phyloP scores from a whole-genome alignment of 2,113 vertebrate species.

The Labeo catla region DNA sequence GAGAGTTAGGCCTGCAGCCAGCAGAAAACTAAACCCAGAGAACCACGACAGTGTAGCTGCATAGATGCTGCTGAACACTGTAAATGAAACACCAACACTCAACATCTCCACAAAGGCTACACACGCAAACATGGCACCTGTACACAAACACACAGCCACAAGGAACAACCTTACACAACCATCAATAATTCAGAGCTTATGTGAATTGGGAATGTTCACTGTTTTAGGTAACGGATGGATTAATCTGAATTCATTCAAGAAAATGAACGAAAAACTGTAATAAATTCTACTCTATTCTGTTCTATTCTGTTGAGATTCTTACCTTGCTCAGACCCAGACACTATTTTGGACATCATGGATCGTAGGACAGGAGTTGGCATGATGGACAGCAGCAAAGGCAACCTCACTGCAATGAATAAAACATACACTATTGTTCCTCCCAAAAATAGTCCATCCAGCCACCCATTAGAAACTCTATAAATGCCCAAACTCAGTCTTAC shows the following conservation, averaged over 20 bases:
- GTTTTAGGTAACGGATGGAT: neutral
- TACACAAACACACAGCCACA: neutral
- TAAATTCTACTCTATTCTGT: neutral
- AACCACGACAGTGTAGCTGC: conserved; percentile 82
- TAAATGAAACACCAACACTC: conserved; percentile 65
- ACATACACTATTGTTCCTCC: neutral
- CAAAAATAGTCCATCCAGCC: neutral
- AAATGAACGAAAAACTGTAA: neutral
- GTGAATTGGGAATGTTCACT: neutral
- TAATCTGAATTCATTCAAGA: neutral
- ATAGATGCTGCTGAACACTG: conserved; percentile 78
- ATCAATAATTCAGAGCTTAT: neutral
- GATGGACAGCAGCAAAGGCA: conserved; percentile 74
- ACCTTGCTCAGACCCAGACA: conserved; percentile 81
- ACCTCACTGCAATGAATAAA: conserved; percentile 71
- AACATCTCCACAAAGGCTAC: conserved; percentile 83
- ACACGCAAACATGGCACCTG: conserved; percentile 83
- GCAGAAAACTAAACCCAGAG: conserved; percentile 82
- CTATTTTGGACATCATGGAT: conserved; percentile 85
- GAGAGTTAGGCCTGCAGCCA: conserved; percentile 75
- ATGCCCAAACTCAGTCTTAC: conserved; percentile 68
- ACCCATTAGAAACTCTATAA: neutral
- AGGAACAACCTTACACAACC: neutral
- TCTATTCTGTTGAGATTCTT: conserved; percentile 45
- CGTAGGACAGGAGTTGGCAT: conserved; percentile 82